Conservation (phyloP, 2,113 vertebrate species). For the Eonycteris spelaea region DNA sequence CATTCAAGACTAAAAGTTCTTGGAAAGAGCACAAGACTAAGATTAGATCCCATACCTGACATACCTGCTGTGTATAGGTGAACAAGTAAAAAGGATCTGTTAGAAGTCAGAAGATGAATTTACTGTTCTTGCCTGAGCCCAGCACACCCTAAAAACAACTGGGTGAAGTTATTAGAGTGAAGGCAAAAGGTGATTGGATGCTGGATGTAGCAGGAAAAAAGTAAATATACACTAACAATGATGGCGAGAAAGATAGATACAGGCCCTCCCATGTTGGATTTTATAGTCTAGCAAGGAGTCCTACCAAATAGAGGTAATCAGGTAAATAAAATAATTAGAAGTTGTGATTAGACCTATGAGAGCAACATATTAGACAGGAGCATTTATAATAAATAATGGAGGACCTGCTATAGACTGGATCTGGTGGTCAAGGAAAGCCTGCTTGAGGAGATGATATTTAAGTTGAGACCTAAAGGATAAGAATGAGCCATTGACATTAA, state of each 20-base stretch:
- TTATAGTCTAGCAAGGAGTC: neutral
- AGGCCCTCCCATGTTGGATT: neutral
- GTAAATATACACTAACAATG: neutral
- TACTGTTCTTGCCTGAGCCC: neutral
- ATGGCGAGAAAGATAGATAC: neutral
- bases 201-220: neutral
- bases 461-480: neutral
- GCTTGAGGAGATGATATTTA: neutral
- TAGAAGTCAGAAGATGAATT: neutral
- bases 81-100: neutral
- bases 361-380: neutral
- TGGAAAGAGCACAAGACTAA: neutral
- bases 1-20: neutral
- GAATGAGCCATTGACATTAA: neutral
- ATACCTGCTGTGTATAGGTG: neutral
- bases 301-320: neutral
- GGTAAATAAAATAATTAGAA: constrained; percentile 7
- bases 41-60: neutral
- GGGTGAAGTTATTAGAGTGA: neutral
- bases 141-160: neutral
- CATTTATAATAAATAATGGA: neutral
- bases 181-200: neutral
- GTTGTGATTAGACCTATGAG: neutral
- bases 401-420: neutral
- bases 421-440: neutral